Evolutionary conservation across 2,113 vertebrate genomes (phyloP), one percentile per base, ranked within the genome.

Genomic region (Tyto alba): DNA sequence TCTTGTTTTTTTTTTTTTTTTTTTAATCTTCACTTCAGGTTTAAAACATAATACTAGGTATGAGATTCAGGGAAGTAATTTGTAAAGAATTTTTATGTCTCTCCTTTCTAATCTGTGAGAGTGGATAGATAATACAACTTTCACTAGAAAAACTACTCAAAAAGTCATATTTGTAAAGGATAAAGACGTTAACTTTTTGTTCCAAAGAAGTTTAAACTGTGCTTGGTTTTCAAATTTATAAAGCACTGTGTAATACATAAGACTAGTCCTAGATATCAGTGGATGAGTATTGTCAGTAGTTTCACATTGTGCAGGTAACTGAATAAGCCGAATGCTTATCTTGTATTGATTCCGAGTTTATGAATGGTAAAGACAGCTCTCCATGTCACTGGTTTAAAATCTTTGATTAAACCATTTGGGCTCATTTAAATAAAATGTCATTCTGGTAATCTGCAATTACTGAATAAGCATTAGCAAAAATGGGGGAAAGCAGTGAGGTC

Each of bases 361-460:
- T 83, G 90, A 74, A 84, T 95, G 86, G 94, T 85, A 21, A 83
- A 90, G 72, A 68, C 3, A 12, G 29, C 72, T 96, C 85, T 84
- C 38, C 55, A 60, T 36, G 72, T 60, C 21, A 7, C 45, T 72
- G 50, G 55, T 76, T 97, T 93, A 93, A 95, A 95, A 68, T 86
- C 81, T 95, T 86, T 68, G 74, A 96, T 73, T 86, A 57, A 94
- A 91, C 80, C 66, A 45, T 36, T 60, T 59, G 43, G 73, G 23
- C 59, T 85, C 82, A 34, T 86, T 96, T 52, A 93, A 95, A 74
- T 53, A 48, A 93, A 89, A 64, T 74, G 74, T 64, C 84, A 34
- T 94, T 80, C 80, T 89, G 57, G 69, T 68, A 85, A 82, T 91
- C 89, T 96, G 41, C 87, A 90, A 59, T 96, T 96, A 84, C 82